phyloP scores from a whole-genome alignment of 1,140 invertebrate genomes.

The Zaprionus nigranus region DNA sequence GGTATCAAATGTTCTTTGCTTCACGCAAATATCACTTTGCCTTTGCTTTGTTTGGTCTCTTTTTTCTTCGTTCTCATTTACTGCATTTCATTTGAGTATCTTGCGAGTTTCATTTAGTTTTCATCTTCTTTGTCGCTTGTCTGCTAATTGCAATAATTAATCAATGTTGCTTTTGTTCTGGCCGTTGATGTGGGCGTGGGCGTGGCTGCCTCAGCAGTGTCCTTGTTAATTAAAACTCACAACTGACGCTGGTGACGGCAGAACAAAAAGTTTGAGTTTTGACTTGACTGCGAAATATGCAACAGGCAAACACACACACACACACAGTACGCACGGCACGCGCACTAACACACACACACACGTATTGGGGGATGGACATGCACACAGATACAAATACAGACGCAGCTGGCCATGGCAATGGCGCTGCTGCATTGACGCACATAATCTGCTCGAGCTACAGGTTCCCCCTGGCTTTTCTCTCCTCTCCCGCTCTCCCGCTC shows the following conservation, averaged over 20 bases:
- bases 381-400: background rate
- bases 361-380: too few species aligned
- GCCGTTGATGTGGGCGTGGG: slow-evolving; percentile 14
- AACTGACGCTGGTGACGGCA: slow-evolving; percentile 34
- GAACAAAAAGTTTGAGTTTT: slow-evolving; percentile 20
- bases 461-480: slow-evolving; percentile 12
- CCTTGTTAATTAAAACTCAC: slow-evolving; percentile 71
- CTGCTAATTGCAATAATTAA: slow-evolving; percentile 68
- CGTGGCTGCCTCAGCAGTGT: slow-evolving; percentile 13
- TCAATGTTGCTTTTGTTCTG: slow-evolving; percentile 53
- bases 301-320: slow-evolving; percentile 62
- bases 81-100: slow-evolving; percentile 2
- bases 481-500: background rate
- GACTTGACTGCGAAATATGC: slow-evolving; percentile 52
- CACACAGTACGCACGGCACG: slow-evolving; percentile 2
- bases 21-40: background rate
- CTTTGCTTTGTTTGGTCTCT: background rate
- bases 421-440: slow-evolving; percentile 48
- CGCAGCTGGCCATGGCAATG: slow-evolving; percentile 44
- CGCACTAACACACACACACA: background rate
- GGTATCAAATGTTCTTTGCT: background rate
- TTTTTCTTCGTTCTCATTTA: background rate
- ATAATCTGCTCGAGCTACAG: slow-evolving; percentile 44
- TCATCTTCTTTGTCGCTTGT: slow-evolving; percentile 1
- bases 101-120: slow-evolving; percentile 8